Evolutionary conservation across 2,113 vertebrate genomes (phyloP).

Genomic region (Petrocephalus zakoni): DNA sequence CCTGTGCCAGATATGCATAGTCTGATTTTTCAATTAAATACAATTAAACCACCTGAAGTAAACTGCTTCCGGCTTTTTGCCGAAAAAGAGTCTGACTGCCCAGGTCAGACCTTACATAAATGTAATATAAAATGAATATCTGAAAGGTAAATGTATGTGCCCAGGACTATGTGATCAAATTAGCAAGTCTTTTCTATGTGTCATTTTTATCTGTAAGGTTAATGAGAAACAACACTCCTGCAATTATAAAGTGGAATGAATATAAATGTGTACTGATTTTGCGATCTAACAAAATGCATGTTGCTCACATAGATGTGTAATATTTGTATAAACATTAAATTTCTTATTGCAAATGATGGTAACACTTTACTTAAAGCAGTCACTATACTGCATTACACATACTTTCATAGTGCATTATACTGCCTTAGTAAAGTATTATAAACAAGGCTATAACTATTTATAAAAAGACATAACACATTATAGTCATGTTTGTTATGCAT

Average conservation of each 20-base stretch:
- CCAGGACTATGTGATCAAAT: slow-evolving; percentile 37
- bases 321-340: not conserved
- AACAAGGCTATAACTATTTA: no score
- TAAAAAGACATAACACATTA: not conserved
- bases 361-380: not conserved
- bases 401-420: not conserved
- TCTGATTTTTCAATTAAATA: slow-evolving; percentile 47
- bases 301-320: not conserved
- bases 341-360: not conserved
- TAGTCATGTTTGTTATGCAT: not conserved
- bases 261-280: not conserved
- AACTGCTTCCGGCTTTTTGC: slow-evolving; percentile 39
- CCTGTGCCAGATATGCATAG: slow-evolving; percentile 43
- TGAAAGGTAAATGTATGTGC: slow-evolving; percentile 52
- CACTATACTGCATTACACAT: not conserved
- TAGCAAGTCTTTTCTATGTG: slow-evolving; percentile 32
- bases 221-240: not conserved
- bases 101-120: slow-evolving; percentile 38
- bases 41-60: slow-evolving; percentile 52
- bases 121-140: slow-evolving; percentile 55
- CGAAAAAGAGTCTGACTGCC: slow-evolving; percentile 46
- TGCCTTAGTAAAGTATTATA: not conserved
- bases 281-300: not conserved
- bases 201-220: slow-evolving; percentile 25
- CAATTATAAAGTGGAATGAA: not conserved